Evolutionary conservation across 2,888 invertebrate species (phyloP), one percentile per base, ranked within the genome.

Genomic region (Ophraella communa): DNA sequence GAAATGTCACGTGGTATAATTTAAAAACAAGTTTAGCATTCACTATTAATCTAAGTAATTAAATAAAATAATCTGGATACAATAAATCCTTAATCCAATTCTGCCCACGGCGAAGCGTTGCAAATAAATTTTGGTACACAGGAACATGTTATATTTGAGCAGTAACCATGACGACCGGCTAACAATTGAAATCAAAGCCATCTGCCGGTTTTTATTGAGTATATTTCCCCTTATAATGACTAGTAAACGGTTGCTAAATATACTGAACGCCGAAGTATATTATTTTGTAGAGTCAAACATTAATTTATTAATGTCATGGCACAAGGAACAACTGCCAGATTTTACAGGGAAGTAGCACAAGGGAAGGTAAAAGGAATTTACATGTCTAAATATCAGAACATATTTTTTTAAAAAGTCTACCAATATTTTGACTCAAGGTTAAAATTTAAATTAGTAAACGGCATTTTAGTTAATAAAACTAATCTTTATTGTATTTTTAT

Each of bases 221-320:
- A 68, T 60, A 69, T 69, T 62, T 71, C 74, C 75, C 76, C 72
- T 74, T 65, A 72, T 74, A 73, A 81, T 80, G 76, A 77, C 74
- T 76, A 60, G 75, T 80, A 81, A 81, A 80, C 78, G 80, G 77
- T 77, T 76, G 79, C 80, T 80, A 81, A 81, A 81, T 81, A 81
- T 79, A 80, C 79, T 79, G 74, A 71, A 77, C 70, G 76, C 73
- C 73, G 71, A 42, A 77, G 73, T 79, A 76, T 80, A 79, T 80
- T 79, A 80, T 79, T 79, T 77, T 78, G 71, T 76, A 78, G 77
- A 78, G 79, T 78, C 78, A 76, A 79, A 76, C 77, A 73, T 72
- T 80, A 80, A 81, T 81, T 81, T 80, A 81, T 80, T 74, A 73
- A 68, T 67, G 80, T 79, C 39, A 59, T 23, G 24, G 20, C 59